Conservation (phyloP, 2,797 vertebrate species). For the Artibeus jamaicensis region DNA sequence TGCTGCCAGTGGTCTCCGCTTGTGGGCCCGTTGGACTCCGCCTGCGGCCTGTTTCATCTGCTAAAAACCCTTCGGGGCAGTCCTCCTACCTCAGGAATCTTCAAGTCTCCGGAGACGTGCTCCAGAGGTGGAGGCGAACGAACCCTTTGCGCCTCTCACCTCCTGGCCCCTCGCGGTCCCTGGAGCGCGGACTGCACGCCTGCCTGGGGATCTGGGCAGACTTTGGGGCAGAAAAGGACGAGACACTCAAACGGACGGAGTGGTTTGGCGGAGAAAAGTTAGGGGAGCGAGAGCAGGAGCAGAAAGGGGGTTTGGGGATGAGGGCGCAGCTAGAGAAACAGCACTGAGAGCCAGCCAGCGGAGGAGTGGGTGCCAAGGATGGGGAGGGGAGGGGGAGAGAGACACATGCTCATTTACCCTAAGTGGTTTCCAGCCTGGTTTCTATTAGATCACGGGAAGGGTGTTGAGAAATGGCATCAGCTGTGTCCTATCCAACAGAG, state of each 20-base stretch:
- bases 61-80: too few species aligned
- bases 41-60: background rate
- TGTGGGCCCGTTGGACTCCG: background rate
- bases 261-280: background rate
- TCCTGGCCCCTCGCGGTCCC: background rate
- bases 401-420: background rate
- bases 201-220: background rate
- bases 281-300: background rate
- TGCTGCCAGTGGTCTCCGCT: background rate
- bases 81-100: too few species aligned
- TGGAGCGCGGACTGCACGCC: too few species aligned
- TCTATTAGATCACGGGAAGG: background rate
- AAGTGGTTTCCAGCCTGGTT: too few species aligned
- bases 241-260: background rate
- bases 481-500: background rate
- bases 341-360: background rate
- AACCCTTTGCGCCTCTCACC: background rate
- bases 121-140: too few species aligned
- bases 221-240: background rate
- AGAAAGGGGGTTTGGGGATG: background rate
- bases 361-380: background rate
- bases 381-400: background rate
- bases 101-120: background rate
- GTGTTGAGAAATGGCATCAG: background rate
- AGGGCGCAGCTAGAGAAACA: background rate